Base-by-base conservation (phyloP, 2,113 vertebrate species). In the Petrocephalus zakoni region DNA sequence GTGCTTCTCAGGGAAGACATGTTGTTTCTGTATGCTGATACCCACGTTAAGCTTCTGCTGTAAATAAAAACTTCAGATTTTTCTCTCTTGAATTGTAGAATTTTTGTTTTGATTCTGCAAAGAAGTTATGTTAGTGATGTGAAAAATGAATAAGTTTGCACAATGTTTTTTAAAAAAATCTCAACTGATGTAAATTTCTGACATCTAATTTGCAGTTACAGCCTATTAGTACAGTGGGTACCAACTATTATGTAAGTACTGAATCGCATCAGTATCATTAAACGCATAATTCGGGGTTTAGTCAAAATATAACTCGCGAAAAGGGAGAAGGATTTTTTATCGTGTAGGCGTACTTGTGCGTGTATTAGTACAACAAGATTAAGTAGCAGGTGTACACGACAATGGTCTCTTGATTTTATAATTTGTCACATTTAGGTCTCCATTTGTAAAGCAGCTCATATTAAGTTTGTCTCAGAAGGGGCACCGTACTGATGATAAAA, bases 1-100 rank as follows among this genome's bases (percentile, higher is more conserved):
- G 37, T 84, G 88, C n/a, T 82, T 88, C 87, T 88, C 88, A 88
- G 88, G 88, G 78, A 88, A 61, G 51, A 55, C 9, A 29, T 49
- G 2, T 13, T 87, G 19, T 47, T 87, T 87, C 46, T 29, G 22
- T 49, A 37, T 49, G n/a, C 42, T 88, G 21, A 21, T 21, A 42
- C 61, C 51, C 21, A n/a, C 52, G 22, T 19, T 87, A 52, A 56
- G n/a, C 47, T 55, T 42, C 87, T 55, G 25, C 51, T 56, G 51
- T 46, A 82, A 29, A 81, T 56, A 56, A 86, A 86, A 34, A 13
- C 8, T 34, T 51, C 53, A 15, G 47, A 13, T 85, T 86, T 55
- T 17, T 25, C 25, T 17, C 52, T 52, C 17, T 81, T 34, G 49
- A 29, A 5, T 53, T 51, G 49, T 29, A 51, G 22, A 55, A 52